Evolutionary conservation across 2,888 invertebrate species (phyloP), one percentile per base, ranked within the genome.

Genomic region (Pegoplata infirma): DNA sequence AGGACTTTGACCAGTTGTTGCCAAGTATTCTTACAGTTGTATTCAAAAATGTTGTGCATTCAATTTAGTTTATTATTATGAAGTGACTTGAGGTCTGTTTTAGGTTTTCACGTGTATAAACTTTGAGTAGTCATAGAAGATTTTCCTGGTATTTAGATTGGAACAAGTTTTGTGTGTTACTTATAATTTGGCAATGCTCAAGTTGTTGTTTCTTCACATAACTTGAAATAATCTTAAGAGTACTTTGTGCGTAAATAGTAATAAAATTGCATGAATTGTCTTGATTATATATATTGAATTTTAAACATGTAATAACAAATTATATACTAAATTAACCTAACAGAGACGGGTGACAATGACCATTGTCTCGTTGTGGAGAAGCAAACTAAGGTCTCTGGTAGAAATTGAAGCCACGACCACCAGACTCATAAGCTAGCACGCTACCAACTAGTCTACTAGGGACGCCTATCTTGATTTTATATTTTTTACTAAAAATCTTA

Each of bases 1-100:
- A 12, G 21, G 21, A 46, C 14, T 25, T 3, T 53, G 53, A 21
- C 5, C 23, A 21, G 51, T 61, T 71, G 19, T 55, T 46, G 71
- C 17, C 51, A 28, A 10, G 8, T 40, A n/a, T n/a, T 40, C n/a
- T 40, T 40, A 12, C 14, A 25, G 25, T 25, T 25, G 5, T n/a
- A 25, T n/a, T 40, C 4, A n/a, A 40, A 40, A n/a, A n/a, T 40
- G 12, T 12, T 40, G 3, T 40, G 36, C n/a, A 12, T 40, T n/a
- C n/a, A 25, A 25, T 25, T 25, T 25, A 5, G 25, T 25, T 25
- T 25, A 40, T 40, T 40, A 40, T 40, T 40, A 40, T 40, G n/a
- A n/a, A 40, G n/a, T n/a, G 5, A 40, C 36, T 40, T 40, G 5
- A 40, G n/a, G 2, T 40, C 4, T n/a, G 3, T 40, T 6, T 36